Evolutionary conservation across 2,797 vertebrate species (phyloP), one percentile per base, ranked within the genome.

Genomic region (Threskiornis aethiopicus): DNA sequence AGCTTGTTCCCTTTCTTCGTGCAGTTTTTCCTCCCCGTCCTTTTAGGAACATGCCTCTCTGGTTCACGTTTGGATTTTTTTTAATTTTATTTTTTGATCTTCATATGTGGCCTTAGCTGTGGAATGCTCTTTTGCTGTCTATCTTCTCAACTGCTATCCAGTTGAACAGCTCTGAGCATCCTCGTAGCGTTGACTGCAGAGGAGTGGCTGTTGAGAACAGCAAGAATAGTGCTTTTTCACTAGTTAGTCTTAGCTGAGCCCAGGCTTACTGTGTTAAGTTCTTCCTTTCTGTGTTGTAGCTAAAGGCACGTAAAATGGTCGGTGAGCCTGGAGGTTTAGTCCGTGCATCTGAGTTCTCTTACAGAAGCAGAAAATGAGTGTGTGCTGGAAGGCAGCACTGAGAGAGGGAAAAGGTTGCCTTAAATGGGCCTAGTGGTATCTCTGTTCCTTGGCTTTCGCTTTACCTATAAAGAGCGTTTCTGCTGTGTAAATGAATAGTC

Each of bases 31-130:
- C 6, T 57, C 11, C 14, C 9, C 16, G 5, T 52, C 31, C 9
- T 42, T 84, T 80, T 35, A 54, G 54, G n/a, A 69, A 3, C 13
- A 6, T 21, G 7, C 41, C 12, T 72, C 5, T 62, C 21, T 26
- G 2, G 1, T 46, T 77, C 46, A 31, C 0, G 5, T 21, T 77
- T 22, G 8, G 7, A 4, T 6, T 46, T 33, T 33, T 33, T 42
- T 47, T 2, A 5, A 5, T 41, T 79, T 31, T 12, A 3, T 29
- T 10, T 84, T 59, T 61, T 28, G 3, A 4, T 44, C 11, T 39
- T 64, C 9, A 0, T 33, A 25, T 13, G 10, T 71, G 22, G 3
- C 37, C 15, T 57, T 46, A 12, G 4, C 13, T 87, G 31, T 62
- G 29, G 42, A 35, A 26, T 24, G 1, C 6, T 24, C 19, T 62